Conservation (phyloP, 2,888 invertebrate species). For the Ophion ellenae region DNA sequence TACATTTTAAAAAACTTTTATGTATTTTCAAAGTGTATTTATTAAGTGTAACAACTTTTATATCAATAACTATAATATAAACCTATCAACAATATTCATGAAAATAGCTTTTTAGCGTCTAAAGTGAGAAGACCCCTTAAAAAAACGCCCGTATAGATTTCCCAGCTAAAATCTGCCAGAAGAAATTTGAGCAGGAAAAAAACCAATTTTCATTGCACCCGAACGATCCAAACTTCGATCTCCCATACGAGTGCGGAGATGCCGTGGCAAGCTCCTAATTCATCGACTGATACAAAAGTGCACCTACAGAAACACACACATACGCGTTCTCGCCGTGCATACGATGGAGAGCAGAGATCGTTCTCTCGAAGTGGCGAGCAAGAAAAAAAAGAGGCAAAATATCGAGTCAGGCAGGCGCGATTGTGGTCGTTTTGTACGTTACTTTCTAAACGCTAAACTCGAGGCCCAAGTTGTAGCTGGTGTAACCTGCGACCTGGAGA, state of each 20-base stretch:
- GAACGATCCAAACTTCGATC: background rate
- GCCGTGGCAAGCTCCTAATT: background rate
- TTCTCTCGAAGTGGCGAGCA: slow-evolving; percentile 38
- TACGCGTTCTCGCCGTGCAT: background rate
- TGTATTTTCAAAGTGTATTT: too few species aligned
- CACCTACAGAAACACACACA: background rate
- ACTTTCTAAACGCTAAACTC: slow-evolving; percentile 69
- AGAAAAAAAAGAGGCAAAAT: slow-evolving; percentile 35
- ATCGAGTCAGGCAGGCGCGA: slow-evolving; percentile 51
- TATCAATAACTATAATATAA: too few species aligned
- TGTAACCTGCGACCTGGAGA: slow-evolving; percentile 80
- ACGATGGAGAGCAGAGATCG: slow-evolving; percentile 42
- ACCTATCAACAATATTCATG: too few species aligned
- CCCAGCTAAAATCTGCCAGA: background rate
- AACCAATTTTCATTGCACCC: background rate
- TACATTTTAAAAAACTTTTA: too few species aligned
- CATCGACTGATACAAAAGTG: slow-evolving; percentile 8
- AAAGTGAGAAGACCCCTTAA: background rate
- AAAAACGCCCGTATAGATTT: background rate
- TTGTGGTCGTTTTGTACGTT: slow-evolving; percentile 61
- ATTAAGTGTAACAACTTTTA: too few species aligned
- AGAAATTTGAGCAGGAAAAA: background rate
- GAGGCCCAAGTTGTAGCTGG: slow-evolving; percentile 62
- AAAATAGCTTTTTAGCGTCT: too few species aligned
- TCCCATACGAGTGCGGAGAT: background rate